Evolutionary conservation across 1,140 invertebrate species (phyloP), one percentile per base, ranked within the genome.

Genomic region (Ceratosolen solmsi): DNA sequence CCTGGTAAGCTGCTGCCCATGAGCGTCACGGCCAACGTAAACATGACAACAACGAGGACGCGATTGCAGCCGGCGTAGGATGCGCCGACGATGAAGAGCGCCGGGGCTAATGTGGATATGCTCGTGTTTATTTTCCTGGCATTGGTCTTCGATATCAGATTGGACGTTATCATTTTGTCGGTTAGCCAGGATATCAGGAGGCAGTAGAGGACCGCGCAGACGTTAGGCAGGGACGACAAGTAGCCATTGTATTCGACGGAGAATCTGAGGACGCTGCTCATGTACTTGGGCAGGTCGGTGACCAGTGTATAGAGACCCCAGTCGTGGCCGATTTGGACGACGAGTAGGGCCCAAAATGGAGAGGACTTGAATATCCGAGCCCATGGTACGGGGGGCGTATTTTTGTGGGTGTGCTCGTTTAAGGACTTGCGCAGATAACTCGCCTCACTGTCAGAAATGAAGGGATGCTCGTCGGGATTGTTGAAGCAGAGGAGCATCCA

Each of bases 251-350:
- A 89, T 85, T 93, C 94, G 63, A 98, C 96, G 84, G 96, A 94
- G 89, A 97, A 98, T 87, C 96, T 94, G 8, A 98, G 91, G 1
- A 98, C 95, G 88, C 96, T 95, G 81, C 95, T 95, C 95, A 99
- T 96, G 90, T 98, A 99, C 93, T 96, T 97, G 1, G 98, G 98
- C 30, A 99, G 91, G 89, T 97, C 96, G 2, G 96, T 98, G 0
- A 98, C 94, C 93, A 98, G 95, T 3, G 97, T 98, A 88, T 98
- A 98, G 88, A 98, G 96, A 38, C 96, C 96, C 97, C 97, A 99
- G 90, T 98, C 97, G 91, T 98, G 96, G 25, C 96, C 96, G 86
- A 97, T 94, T 85, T 94, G 90, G 22, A 96, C 95, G 70, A 93
- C 92, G 0, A 96, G 92, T 27, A 96, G 88, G 0, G 95, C 95